Percentiles rank a stretch among this genome's conserved stretches.
These are phyloP conservation scores for Harpegnathos saltator DNA, from an alignment of 1,140 invertebrate species.

Conservation along the genomic window DNA sequence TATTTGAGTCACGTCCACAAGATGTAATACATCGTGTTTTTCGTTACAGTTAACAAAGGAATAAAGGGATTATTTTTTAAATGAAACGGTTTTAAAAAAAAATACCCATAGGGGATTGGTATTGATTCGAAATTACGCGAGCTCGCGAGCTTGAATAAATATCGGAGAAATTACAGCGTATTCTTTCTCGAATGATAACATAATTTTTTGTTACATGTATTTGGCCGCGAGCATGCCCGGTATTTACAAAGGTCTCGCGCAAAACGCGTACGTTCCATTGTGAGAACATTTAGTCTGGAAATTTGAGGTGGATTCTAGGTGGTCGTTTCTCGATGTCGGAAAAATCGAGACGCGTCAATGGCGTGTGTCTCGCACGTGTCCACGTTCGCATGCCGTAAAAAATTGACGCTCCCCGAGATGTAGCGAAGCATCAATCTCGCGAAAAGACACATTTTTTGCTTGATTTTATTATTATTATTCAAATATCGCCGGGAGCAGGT, in stretches of 20 bases:
- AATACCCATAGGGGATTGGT: not conserved
- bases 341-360: slow-evolving; percentile 5
- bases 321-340: slow-evolving; percentile 3
- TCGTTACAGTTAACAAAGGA: not conserved
- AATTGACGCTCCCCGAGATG: slow-evolving; percentile 27
- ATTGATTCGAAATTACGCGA: not conserved
- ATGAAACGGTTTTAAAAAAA: not conserved
- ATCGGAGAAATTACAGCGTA: no score
- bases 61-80: no score
- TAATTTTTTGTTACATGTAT: not conserved
- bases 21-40: no score
- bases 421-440: slow-evolving; percentile 28
- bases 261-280: not conserved
- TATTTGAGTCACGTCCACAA: not conserved
- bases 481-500: not conserved
- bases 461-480: slow-evolving; percentile 40
- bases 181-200: not conserved
- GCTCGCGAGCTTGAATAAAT: not conserved
- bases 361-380: not conserved
- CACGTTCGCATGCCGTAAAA: slow-evolving; percentile 24
- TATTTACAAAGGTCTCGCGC: not conserved
- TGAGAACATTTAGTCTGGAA: not conserved
- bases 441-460: slow-evolving; percentile 24
- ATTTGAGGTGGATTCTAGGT: slow-evolving; percentile 6
- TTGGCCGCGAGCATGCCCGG: not conserved